These are phyloP conservation scores for Arctopsyche grandis DNA, from an alignment of 1,140 invertebrate genomes.

Conservation along the genomic window DNA sequence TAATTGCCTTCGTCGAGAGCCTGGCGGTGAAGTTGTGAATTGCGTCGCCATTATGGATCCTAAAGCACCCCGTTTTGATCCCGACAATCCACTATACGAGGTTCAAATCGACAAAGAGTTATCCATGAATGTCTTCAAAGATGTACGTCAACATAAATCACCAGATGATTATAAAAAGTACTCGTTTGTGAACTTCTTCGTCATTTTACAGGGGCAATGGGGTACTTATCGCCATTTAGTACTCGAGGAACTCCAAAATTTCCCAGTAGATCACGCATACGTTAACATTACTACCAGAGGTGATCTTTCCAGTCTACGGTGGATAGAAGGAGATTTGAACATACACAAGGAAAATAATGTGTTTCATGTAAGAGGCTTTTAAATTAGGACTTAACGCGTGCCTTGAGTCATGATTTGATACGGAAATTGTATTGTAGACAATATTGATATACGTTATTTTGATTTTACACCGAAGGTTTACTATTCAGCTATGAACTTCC, in stretches of 20 bases:
- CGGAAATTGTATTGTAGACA: too few relatives aligned
- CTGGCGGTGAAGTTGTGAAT: slow-evolving; percentile 71
- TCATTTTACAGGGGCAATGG: slow-evolving; percentile 73
- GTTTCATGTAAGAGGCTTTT: slow-evolving; percentile 66
- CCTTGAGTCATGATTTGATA: too few relatives aligned
- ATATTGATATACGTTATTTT: too few relatives aligned
- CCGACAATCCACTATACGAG: slow-evolving; percentile 72
- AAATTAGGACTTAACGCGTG: too few relatives aligned
- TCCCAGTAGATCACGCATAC: slow-evolving; percentile 74
- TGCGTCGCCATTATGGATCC: slow-evolving; percentile 74
- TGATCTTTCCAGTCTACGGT: slow-evolving; percentile 85
- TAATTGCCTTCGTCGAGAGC: slow-evolving; percentile 78
- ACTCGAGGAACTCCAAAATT: slow-evolving; percentile 59
- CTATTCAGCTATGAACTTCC: slow-evolving; percentile 79
- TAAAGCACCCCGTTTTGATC: slow-evolving; percentile 73
- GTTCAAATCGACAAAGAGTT: slow-evolving; percentile 77
- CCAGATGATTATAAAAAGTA: not conserved
- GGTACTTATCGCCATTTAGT: slow-evolving; percentile 86
- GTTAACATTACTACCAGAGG: slow-evolving; percentile 82
- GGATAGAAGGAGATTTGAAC: slow-evolving; percentile 76
- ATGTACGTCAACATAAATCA: slow-evolving; percentile 65
- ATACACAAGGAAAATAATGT: slow-evolving; percentile 60
- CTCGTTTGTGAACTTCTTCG: not conserved
- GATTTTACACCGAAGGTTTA: slow-evolving; percentile 62
- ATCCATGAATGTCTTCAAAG: slow-evolving; percentile 81